Evolutionary conservation across 2,888 invertebrate genomes (phyloP).

Genomic region (Leptogaster cylindrica): DNA sequence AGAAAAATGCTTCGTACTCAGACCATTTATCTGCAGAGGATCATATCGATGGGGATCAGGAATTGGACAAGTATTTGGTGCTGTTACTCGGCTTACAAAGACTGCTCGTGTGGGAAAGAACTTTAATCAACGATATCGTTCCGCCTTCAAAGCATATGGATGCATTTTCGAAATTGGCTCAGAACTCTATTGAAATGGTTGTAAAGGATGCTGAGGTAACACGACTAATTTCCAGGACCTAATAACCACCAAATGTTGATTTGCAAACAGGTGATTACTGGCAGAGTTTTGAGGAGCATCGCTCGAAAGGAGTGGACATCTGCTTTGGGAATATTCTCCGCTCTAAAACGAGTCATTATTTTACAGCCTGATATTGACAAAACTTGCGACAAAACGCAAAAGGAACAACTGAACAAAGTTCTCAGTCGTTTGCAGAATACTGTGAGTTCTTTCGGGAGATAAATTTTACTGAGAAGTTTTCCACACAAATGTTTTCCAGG

Average conservation of each 20-base stretch:
- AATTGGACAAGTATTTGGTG: conserved; percentile 83
- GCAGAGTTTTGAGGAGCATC: conserved; percentile 76
- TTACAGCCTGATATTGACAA: conserved; percentile 82
- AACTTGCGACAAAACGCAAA: conserved; percentile 73
- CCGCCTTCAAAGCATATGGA: conserved; percentile 80
- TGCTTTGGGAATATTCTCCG: conserved; percentile 81
- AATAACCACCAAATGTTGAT: background rate
- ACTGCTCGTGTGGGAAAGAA: conserved; percentile 86
- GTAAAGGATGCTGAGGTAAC: conserved; percentile 83
- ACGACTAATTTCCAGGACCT: background rate
- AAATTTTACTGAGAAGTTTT: conserved; percentile 20
- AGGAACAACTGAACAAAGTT: conserved; percentile 75
- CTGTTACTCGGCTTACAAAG: conserved; percentile 82
- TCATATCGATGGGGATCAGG: conserved; percentile 71
- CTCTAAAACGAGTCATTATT: conserved; percentile 76
- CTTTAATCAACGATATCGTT: conserved; percentile 82
- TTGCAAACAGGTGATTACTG: conserved; percentile 70
- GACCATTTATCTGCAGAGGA: conserved; percentile 60
- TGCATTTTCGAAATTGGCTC: conserved; percentile 82
- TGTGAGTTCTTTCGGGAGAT: conserved; percentile 61
- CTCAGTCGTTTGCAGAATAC: conserved; percentile 76
- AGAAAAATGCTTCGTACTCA: conserved; percentile 59
- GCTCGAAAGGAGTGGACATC: conserved; percentile 79
- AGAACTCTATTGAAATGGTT: conserved; percentile 83
- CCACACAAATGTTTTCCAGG: conserved; percentile 65